Conservation (phyloP, 2,888 invertebrate genomes). For the Tupiocoris notatus region DNA sequence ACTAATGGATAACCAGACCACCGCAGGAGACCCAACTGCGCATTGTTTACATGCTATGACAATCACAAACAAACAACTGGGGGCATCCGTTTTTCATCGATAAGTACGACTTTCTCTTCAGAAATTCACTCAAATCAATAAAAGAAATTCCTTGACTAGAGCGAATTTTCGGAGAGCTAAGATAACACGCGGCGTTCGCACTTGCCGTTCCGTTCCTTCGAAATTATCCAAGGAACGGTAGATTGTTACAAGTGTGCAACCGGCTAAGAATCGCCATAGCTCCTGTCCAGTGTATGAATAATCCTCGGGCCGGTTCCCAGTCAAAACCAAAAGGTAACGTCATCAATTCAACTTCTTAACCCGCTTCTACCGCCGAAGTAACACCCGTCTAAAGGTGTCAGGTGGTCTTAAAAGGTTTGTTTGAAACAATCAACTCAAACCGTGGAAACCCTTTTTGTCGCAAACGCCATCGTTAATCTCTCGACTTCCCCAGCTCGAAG, state of each 20-base stretch:
- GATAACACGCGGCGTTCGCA: too few relatives aligned
- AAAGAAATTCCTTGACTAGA: too few relatives aligned
- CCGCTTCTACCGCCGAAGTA: neutral
- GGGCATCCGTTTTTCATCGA: neutral
- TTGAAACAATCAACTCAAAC: slow-evolving; percentile 4
- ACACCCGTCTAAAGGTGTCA: neutral
- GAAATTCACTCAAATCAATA: too few relatives aligned
- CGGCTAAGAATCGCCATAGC: too few relatives aligned
- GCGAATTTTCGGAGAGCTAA: too few relatives aligned
- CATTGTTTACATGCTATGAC: slow-evolving; percentile 40
- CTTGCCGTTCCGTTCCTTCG: too few relatives aligned
- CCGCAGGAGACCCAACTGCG: slow-evolving; percentile 23
- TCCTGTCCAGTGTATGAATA: slow-evolving; percentile 10
- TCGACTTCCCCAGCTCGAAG: neutral
- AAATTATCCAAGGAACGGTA: too few relatives aligned
- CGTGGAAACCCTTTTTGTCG: slow-evolving; percentile 1
- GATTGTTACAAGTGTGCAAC: too few relatives aligned
- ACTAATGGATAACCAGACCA: slow-evolving; percentile 35
- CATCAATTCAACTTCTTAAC: slow-evolving; percentile 28
- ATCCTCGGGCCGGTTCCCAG: neutral
- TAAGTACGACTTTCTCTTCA: too few relatives aligned
- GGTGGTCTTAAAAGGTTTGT: slow-evolving; percentile 17
- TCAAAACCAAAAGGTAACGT: neutral
- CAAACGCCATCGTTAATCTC: slow-evolving; percentile 29
- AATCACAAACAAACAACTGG: slow-evolving; percentile 24